These are phyloP conservation scores for Falco berigora DNA, from an alignment of 2,797 vertebrate genomes.

Conservation along the genomic window DNA sequence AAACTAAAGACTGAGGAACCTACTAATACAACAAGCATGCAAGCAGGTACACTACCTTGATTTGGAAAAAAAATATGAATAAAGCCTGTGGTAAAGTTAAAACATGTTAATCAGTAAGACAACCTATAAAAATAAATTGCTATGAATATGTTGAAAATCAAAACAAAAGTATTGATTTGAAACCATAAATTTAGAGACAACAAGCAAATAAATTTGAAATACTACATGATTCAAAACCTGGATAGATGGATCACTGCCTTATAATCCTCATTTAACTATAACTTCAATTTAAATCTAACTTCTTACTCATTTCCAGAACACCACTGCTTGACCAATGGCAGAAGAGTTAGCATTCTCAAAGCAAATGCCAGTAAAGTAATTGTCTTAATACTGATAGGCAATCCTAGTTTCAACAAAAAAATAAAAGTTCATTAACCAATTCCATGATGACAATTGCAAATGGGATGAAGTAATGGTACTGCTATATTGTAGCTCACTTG, in stretches of 20 bases:
- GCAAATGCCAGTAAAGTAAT: neutral
- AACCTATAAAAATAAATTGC: neutral
- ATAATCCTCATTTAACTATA: neutral
- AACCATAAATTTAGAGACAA: neutral
- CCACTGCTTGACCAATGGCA: neutral
- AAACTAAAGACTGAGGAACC: neutral
- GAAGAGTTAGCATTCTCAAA: neutral
- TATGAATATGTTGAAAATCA: neutral
- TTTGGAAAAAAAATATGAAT: neutral
- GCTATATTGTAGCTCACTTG: neutral
- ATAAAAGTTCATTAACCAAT: neutral
- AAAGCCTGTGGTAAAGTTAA: neutral
- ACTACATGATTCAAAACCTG: neutral
- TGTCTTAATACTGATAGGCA: neutral
- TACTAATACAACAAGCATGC: neutral
- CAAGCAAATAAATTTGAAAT: neutral
- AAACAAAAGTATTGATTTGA: neutral
- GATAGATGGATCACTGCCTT: neutral
- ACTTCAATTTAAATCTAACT: neutral
- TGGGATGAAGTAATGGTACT: neutral
- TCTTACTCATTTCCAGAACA: neutral
- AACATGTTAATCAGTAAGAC: neutral
- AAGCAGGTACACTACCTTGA: neutral
- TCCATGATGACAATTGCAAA: neutral
- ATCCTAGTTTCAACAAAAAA: neutral